Conservation (phyloP, 1,140 invertebrate genomes). For the Aradophagus sp. region DNA sequence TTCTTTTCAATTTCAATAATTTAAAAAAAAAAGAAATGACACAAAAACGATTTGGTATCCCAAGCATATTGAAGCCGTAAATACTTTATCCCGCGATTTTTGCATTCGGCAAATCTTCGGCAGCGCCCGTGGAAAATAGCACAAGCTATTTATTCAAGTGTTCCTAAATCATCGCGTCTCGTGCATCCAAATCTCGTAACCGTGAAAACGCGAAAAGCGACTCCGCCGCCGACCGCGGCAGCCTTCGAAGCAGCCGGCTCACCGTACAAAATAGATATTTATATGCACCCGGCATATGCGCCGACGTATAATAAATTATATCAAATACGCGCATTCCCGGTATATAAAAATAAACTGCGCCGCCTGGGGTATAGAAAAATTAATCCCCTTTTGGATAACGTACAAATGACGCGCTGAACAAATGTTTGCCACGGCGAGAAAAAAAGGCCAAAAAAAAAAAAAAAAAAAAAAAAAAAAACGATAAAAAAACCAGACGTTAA, state of each 20-base stretch:
- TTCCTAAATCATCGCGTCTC: slow-evolving; percentile 50
- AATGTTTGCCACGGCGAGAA: no score
- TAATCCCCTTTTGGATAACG: no score
- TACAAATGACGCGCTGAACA: no score
- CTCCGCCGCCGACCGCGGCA: slow-evolving; percentile 21
- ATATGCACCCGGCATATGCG: slow-evolving; percentile 48
- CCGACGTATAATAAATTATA: slow-evolving; percentile 49
- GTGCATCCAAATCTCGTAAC: slow-evolving; percentile 52
- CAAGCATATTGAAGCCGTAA: slow-evolving; percentile 21
- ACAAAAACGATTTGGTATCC: not conserved
- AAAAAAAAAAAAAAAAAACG: no score
- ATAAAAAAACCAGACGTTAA: no score
- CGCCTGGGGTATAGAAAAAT: no score
- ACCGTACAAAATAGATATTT: slow-evolving; percentile 53
- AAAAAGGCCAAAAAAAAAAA: no score
- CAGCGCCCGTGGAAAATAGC: slow-evolving; percentile 36
- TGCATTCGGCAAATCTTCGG: slow-evolving; percentile 36
- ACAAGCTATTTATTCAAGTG: slow-evolving; percentile 54
- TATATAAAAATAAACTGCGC: slow-evolving; percentile 50
- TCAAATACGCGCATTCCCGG: slow-evolving; percentile 33
- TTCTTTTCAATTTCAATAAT: no score
- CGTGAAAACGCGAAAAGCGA: slow-evolving; percentile 49
- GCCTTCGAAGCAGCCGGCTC: slow-evolving; percentile 46
- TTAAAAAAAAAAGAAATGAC: no score
- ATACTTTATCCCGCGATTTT: slow-evolving; percentile 36